Percentiles rank a stretch among this genome's conserved stretches.
Conservation (phyloP, 1,140 invertebrate species). For the Papilio machaon region DNA sequence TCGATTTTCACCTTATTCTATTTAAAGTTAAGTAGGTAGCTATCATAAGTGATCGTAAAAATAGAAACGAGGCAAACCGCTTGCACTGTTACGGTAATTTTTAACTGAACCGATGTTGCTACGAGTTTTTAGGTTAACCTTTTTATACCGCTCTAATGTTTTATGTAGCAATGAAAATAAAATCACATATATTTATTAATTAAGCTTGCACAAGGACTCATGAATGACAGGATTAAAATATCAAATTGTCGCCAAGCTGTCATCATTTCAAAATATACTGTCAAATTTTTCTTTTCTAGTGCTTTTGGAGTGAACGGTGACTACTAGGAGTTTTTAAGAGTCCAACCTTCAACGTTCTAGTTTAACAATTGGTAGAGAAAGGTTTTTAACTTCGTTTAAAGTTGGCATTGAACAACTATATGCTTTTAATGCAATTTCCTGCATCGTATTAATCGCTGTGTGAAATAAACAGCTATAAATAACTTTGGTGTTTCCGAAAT, state of each 20-base stretch:
- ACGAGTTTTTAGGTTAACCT: constrained; percentile 22
- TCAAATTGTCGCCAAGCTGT: no score
- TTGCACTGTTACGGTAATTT: constrained; percentile 34
- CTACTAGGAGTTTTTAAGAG: no score
- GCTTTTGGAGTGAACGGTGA: no score
- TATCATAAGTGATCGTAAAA: constrained; percentile 44
- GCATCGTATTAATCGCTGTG: neutral
- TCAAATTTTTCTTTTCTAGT: no score
- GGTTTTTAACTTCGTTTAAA: neutral
- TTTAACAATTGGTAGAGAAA: neutral
- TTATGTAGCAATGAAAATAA: no score
- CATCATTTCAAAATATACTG: no score
- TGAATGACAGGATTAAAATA: no score
- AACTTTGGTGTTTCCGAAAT: neutral
- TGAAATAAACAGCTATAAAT: constrained; percentile 5
- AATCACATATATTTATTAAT: neutral
- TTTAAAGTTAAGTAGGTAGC: constrained; percentile 43
- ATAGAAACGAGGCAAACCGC: constrained; percentile 34
- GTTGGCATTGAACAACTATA: neutral
- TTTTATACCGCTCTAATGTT: neutral
- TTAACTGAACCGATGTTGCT: constrained; percentile 25
- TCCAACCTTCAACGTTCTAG: neutral
- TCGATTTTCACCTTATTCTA: constrained; percentile 41
- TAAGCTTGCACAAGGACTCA: no score
- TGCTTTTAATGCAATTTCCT: constrained; percentile 8